These are phyloP conservation scores for Pseudachorutes palmiensis DNA, from an alignment of 1,140 invertebrate genomes.

Conservation along the genomic window DNA sequence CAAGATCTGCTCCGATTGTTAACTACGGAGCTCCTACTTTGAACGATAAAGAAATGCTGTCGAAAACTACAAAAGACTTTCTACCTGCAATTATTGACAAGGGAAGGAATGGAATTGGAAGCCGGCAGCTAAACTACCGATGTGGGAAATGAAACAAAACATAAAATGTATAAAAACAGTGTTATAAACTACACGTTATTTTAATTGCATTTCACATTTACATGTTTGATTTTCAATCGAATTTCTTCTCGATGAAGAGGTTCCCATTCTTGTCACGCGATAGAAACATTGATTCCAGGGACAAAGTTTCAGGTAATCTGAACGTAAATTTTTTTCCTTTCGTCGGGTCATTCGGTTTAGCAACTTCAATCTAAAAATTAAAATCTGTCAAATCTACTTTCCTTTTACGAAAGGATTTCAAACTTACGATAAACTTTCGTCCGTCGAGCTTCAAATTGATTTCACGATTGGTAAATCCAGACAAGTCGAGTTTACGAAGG, in stretches of 20 bases:
- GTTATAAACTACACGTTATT: too few species aligned
- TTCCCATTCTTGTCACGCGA: conserved; percentile 13
- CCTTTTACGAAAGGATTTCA: too few species aligned
- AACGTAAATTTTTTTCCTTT: conserved; percentile 16
- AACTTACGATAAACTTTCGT: conserved; percentile 23
- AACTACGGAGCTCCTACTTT: neutral
- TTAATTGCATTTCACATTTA: too few species aligned
- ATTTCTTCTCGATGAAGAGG: conserved; percentile 18
- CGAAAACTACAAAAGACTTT: neutral
- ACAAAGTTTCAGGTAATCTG: conserved; percentile 7
- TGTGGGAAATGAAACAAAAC: too few species aligned
- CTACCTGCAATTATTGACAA: too few species aligned
- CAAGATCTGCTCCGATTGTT: neutral
- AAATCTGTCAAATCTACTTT: too few species aligned
- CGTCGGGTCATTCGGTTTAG: neutral
- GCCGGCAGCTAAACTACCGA: too few species aligned
- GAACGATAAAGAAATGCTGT: neutral
- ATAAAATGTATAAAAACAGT: too few species aligned
- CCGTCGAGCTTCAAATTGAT: conserved; percentile 26
- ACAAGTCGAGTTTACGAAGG: conserved; percentile 21
- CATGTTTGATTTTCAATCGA: too few species aligned
- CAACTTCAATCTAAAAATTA: conserved; percentile 25
- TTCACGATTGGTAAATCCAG: conserved; percentile 23
- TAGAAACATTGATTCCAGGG: conserved; percentile 21
- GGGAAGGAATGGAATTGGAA: too few species aligned